phyloP scores from a whole-genome alignment of 2,113 vertebrate species.

The Helogale parvula region DNA sequence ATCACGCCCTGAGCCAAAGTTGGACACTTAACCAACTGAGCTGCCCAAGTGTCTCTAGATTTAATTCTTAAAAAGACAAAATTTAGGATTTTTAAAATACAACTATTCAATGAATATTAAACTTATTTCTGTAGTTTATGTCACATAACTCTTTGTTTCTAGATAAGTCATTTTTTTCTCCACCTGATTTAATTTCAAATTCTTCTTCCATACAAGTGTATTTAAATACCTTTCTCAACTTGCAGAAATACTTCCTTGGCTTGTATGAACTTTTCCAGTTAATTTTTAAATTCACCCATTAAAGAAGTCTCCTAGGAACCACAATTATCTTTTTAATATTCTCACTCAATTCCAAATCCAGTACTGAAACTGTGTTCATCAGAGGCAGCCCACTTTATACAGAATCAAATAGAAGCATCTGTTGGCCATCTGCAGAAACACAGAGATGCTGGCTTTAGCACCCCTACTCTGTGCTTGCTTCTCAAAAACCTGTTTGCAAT shows the following conservation, averaged over 20 bases:
- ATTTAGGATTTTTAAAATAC: background rate
- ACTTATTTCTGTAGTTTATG: background rate
- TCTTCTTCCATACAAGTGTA: background rate
- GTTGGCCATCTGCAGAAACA: background rate
- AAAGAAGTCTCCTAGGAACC: background rate
- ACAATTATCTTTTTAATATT: conserved; percentile 37
- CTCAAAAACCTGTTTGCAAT: background rate
- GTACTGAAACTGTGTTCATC: background rate
- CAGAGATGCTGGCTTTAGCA: background rate
- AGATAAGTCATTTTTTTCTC: background rate
- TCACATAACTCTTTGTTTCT: background rate
- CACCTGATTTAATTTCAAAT: background rate
- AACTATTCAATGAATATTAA: background rate
- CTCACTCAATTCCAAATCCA: conserved; percentile 25
- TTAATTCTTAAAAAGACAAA: background rate
- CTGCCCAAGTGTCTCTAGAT: too few relatives aligned
- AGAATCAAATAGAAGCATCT: conserved; percentile 58
- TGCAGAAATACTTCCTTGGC: background rate
- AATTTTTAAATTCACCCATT: background rate
- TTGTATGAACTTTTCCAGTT: background rate
- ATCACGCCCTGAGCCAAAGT: too few relatives aligned
- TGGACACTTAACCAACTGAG: too few relatives aligned
- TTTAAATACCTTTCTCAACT: background rate
- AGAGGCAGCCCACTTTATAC: background rate
- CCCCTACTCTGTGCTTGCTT: background rate